Conservation (phyloP, 1,140 invertebrate genomes). For the Leptestheria dahalacensis region DNA sequence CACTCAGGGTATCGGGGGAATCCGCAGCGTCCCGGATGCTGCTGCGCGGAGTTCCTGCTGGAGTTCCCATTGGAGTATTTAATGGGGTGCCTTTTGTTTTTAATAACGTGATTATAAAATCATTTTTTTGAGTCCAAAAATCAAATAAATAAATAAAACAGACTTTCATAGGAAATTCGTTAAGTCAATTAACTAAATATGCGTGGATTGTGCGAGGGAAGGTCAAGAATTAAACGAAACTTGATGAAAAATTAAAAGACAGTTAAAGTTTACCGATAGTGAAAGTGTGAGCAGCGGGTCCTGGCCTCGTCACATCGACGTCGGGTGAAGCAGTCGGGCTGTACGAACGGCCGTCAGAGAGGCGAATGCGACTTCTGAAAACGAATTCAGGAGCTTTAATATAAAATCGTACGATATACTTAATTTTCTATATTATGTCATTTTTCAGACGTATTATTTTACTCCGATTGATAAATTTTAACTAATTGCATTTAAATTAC, state of each 20-base stretch:
- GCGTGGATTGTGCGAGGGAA: no score
- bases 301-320: slow-evolving; percentile 1
- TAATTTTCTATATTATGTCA: no score
- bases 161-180: no score
- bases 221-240: no score
- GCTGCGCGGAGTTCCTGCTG: slow-evolving; percentile 30
- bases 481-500: no score
- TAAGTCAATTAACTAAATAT: no score
- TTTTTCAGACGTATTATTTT: no score
- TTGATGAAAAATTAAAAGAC: no score
- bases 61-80: slow-evolving; percentile 28
- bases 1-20: slow-evolving; percentile 37
- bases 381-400: not conserved
- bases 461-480: no score
- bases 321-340: slow-evolving; percentile 5
- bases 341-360: slow-evolving; percentile 3
- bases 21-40: slow-evolving; percentile 27
- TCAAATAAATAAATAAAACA: no score
- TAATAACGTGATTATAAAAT: not conserved
- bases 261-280: not conserved
- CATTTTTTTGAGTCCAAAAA: not conserved
- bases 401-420: no score
- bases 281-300: slow-evolving; percentile 3
- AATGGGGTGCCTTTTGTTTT: slow-evolving; percentile 24
- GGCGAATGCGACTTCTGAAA: not conserved